Conservation (phyloP, 2,797 vertebrate species). For the Melanotaenia maccullochi region DNA sequence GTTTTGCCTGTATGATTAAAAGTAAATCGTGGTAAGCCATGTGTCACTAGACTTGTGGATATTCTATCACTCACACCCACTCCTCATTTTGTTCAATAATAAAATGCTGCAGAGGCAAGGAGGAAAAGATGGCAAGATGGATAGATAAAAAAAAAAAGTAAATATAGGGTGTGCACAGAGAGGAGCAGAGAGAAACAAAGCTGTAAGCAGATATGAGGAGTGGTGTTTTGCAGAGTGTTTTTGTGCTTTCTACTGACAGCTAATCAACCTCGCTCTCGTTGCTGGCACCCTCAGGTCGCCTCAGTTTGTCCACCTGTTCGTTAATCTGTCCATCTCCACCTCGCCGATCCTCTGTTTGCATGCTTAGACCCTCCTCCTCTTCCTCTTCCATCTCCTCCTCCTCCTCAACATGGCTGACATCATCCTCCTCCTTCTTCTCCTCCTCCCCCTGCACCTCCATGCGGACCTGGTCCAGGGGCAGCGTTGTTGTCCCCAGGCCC, state of each 20-base stretch:
- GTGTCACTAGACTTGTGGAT: constrained; percentile 57
- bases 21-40: constrained; percentile 60
- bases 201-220: constrained; percentile 41
- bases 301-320: constrained; percentile 95
- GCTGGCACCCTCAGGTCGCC: constrained; percentile 94
- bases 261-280: constrained; percentile 95
- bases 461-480: constrained; percentile 88
- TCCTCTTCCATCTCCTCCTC: constrained; percentile 88
- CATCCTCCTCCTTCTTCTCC: constrained; percentile 73
- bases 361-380: constrained; percentile 86
- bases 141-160: constrained; percentile 23
- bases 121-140: constrained; percentile 43
- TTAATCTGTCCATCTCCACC: constrained; percentile 98
- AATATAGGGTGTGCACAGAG: constrained; percentile 19
- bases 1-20: constrained; percentile 64
- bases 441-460: constrained; percentile 97
- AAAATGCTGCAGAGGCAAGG: constrained; percentile 42
- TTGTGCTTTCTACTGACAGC: constrained; percentile 46
- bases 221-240: constrained; percentile 46
- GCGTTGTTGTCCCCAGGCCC: constrained; percentile 54
- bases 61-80: constrained; percentile 23
- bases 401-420: constrained; percentile 76
- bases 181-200: constrained; percentile 50
- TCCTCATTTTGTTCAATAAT: constrained; percentile 53
- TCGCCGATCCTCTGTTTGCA: constrained; percentile 92